phyloP scores from a whole-genome alignment of 2,797 vertebrate genomes.

The Sandelia bainsii region DNA sequence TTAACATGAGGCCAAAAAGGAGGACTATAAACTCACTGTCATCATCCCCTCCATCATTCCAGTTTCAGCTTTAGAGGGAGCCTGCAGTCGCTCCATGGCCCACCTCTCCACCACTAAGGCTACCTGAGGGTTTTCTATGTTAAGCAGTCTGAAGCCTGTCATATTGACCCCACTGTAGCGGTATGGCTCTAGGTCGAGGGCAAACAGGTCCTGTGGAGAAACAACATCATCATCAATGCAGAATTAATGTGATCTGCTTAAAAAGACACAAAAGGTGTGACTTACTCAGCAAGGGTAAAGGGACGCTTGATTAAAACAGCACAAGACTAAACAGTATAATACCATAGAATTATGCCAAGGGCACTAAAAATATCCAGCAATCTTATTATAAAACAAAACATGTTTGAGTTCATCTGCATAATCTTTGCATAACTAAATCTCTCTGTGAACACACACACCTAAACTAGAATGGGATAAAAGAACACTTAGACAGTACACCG shows the following conservation, averaged over 20 bases:
- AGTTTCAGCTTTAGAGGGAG: conserved; percentile 89
- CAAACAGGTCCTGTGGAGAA: conserved; percentile 90
- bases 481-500: conserved; percentile 21
- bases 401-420: conserved; percentile 55
- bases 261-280: conserved; percentile 14
- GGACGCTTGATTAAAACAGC: conserved; percentile 51
- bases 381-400: conserved; percentile 61
- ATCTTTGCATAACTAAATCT: conserved; percentile 47
- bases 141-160: conserved; percentile 97
- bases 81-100: conserved; percentile 96
- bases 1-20: neutral
- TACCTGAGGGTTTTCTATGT: conserved; percentile 90
- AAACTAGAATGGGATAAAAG: conserved; percentile 27
- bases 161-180: conserved; percentile 98
- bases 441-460: conserved; percentile 22
- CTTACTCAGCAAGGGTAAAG: conserved; percentile 37
- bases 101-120: conserved; percentile 92
- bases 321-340: conserved; percentile 24
- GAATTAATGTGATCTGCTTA: conserved; percentile 4
- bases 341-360: conserved; percentile 51
- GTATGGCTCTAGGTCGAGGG: conserved; percentile 96
- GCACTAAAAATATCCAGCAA: conserved; percentile 44
- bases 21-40: conserved; percentile 86
- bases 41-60: conserved; percentile 95
- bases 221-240: neutral